Conservation (phyloP, 2,113 vertebrate species). For the Cololabis saira region DNA sequence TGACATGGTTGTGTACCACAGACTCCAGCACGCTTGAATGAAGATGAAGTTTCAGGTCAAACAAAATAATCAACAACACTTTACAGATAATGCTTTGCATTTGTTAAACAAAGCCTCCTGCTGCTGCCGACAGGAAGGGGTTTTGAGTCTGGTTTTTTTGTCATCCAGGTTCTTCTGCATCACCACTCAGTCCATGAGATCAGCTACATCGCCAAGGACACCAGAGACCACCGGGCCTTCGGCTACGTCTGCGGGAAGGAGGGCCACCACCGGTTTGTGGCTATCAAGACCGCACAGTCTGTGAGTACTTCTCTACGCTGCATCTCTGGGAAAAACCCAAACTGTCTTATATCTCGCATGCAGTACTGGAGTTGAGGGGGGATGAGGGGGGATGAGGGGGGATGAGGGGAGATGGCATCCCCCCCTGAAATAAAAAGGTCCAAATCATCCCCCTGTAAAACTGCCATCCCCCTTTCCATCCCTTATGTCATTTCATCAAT, state of each 20-base stretch:
- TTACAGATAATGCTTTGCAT: neutral
- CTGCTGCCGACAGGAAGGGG: too few species aligned
- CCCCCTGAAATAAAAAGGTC: too few species aligned
- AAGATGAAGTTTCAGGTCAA: conserved; percentile 23
- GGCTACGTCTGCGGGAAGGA: conserved; percentile 97
- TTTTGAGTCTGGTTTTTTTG: conserved; percentile 1
- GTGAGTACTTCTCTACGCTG: conserved; percentile 76
- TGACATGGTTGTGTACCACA: neutral
- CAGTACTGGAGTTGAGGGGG: too few species aligned
- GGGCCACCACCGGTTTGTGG: conserved; percentile 96
- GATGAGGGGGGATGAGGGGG: too few species aligned
- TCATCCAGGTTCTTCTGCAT: conserved; percentile 89
- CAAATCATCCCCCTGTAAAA: too few species aligned
- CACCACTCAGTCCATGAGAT: conserved; percentile 97
- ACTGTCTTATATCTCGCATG: neutral
- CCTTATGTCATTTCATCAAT: too few species aligned
- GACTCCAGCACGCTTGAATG: conserved; percentile 13
- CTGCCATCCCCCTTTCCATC: too few species aligned
- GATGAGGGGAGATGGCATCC: too few species aligned
- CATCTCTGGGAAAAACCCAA: neutral
- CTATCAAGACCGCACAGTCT: conserved; percentile 95
- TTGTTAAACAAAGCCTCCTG: neutral
- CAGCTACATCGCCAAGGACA: conserved; percentile 98
- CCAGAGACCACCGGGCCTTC: conserved; percentile 95
- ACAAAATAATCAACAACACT: neutral